Percentiles rank a stretch among this genome's conserved stretches.
These are phyloP conservation scores for Megalopta genalis DNA, from an alignment of 1,140 invertebrate genomes.

Conservation along the genomic window DNA sequence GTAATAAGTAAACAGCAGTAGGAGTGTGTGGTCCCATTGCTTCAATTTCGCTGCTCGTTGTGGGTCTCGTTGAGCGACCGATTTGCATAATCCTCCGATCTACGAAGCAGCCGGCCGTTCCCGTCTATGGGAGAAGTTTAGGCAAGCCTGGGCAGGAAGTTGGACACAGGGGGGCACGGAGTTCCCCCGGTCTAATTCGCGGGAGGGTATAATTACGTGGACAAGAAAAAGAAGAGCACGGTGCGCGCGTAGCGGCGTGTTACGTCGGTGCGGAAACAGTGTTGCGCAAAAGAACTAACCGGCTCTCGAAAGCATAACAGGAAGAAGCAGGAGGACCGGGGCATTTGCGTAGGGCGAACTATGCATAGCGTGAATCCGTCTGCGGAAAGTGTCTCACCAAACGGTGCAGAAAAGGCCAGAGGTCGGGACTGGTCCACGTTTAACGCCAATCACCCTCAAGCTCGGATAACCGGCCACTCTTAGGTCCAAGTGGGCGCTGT, in stretches of 20 bases:
- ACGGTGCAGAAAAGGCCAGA: slow-evolving; percentile 74
- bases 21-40: too few species aligned
- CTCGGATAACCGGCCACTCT: slow-evolving; percentile 73
- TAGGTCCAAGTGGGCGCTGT: slow-evolving; percentile 74
- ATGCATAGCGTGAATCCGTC: not conserved
- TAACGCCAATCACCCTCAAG: slow-evolving; percentile 77
- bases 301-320: slow-evolving; percentile 1
- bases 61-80: not conserved
- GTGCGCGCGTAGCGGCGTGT: not conserved
- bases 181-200: not conserved
- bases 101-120: not conserved
- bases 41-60: too few species aligned
- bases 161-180: too few species aligned
- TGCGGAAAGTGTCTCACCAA: slow-evolving; percentile 67
- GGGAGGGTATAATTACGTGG: not conserved
- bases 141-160: too few species aligned
- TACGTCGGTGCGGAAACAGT: not conserved
- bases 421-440: slow-evolving; percentile 70
- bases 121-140: not conserved
- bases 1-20: too few species aligned
- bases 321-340: too few species aligned
- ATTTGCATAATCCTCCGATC: slow-evolving; percentile 32
- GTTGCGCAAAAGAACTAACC: not conserved
- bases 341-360: too few species aligned
- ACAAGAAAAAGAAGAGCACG: not conserved